A percentile compares a stretch with the other conserved stretches of the same genome.
phyloP scores from a whole-genome alignment of 23 tunicate species.

The Aplidium turbinatum region DNA sequence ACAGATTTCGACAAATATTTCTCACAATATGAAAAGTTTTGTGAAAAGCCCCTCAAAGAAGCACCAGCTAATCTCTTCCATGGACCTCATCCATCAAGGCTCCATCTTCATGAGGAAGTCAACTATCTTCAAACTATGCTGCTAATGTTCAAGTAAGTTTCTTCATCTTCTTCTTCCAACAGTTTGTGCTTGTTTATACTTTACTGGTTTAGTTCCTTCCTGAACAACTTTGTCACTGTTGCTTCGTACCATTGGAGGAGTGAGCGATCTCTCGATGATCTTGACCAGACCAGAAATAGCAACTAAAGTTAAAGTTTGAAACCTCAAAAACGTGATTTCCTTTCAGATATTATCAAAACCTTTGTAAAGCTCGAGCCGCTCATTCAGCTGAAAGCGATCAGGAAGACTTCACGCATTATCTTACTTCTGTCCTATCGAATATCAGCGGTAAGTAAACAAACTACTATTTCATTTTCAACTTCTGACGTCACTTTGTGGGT shows the following conservation, averaged over 20 bases:
- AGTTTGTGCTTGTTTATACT: too few relatives aligned
- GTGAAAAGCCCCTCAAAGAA: background rate
- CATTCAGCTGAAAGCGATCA: too few relatives aligned
- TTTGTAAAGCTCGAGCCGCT: too few relatives aligned
- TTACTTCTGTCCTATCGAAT: constrained; percentile 16
- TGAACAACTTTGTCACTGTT: background rate
- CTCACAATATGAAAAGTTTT: constrained; percentile 31
- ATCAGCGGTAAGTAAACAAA: constrained; percentile 10
- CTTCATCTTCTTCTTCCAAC: too few relatives aligned
- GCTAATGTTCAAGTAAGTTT: constrained; percentile 47
- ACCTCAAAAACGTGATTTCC: background rate
- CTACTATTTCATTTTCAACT: too few relatives aligned
- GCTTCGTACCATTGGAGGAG: background rate
- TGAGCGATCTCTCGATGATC: background rate
- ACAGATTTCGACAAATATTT: constrained; percentile 2
- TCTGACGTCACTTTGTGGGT: too few relatives aligned
- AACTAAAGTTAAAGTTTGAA: background rate
- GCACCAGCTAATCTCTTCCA: constrained; percentile 24
- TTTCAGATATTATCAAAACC: too few relatives aligned
- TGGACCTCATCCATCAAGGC: constrained; percentile 52
- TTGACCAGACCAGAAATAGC: constrained; percentile 4
- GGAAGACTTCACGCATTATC: constrained; percentile 10
- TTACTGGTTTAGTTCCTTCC: too few relatives aligned
- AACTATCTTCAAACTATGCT: constrained; percentile 43
- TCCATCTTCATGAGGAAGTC: constrained; percentile 35